Percentiles rank a stretch among this genome's conserved stretches.
Conservation (phyloP, 1,140 invertebrate genomes). For the Drosophila quadrilineata region DNA sequence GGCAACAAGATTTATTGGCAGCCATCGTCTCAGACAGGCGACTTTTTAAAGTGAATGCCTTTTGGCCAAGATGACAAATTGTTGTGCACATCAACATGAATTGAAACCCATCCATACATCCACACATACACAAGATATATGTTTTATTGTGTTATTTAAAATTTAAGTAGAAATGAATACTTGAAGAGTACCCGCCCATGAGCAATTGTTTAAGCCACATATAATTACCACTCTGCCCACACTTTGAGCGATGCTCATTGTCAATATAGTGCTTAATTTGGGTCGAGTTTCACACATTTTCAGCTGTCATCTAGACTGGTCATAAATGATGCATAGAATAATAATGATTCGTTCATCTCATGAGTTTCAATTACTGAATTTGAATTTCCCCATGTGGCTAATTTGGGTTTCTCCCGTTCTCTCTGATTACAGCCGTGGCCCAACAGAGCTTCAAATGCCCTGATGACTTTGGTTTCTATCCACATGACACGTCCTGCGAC, state of each 20-base stretch:
- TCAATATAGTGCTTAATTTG: neutral
- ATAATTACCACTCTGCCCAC: neutral
- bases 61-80: slow-evolving; percentile 67
- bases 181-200: slow-evolving; percentile 9
- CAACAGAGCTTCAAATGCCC: slow-evolving; percentile 95
- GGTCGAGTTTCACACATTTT: neutral
- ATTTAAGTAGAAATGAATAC: no score
- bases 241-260: slow-evolving; percentile 13
- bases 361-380: slow-evolving; percentile 12
- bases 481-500: slow-evolving; percentile 93
- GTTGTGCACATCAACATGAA: slow-evolving; percentile 32
- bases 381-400: slow-evolving; percentile 6
- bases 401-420: neutral
- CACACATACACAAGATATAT: neutral
- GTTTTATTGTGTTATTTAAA: no score
- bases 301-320: neutral
- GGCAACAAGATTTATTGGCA: slow-evolving; percentile 72
- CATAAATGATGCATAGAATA: slow-evolving; percentile 30
- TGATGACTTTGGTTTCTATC: slow-evolving; percentile 96
- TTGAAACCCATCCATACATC: neutral
- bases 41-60: slow-evolving; percentile 74
- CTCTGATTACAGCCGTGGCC: slow-evolving; percentile 83
- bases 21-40: slow-evolving; percentile 57
- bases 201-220: slow-evolving; percentile 23
- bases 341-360: slow-evolving; percentile 18